phyloP scores from a whole-genome alignment of 2,113 vertebrate genomes.

The Otus sunia region DNA sequence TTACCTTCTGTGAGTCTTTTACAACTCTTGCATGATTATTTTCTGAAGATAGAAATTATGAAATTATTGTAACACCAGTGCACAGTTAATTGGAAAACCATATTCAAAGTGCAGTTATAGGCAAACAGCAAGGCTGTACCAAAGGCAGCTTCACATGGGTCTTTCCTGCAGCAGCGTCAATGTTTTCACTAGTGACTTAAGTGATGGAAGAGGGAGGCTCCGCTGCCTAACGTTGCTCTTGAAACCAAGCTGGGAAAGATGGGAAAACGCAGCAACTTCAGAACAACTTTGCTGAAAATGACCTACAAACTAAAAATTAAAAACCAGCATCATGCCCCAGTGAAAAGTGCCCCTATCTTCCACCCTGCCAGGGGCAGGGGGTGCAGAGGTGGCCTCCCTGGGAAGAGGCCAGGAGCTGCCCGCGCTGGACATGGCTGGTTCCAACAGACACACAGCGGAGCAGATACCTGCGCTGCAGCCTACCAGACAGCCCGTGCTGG shows the following conservation, averaged over 20 bases:
- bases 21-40: background rate
- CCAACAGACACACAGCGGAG: background rate
- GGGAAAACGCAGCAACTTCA: background rate
- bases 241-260: background rate
- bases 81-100: background rate
- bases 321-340: background rate
- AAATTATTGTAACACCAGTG: background rate
- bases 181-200: background rate
- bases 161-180: background rate
- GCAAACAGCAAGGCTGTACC: background rate
- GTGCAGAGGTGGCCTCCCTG: background rate
- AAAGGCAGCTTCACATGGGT: background rate
- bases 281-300: background rate
- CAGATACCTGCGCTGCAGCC: background rate
- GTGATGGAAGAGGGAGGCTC: background rate
- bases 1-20: background rate
- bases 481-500: background rate
- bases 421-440: background rate
- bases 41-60: background rate
- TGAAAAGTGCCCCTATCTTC: background rate
- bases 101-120: background rate
- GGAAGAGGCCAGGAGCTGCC: background rate
- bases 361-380: background rate
- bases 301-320: background rate
- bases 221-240: accelerated